Percentiles rank a stretch among this genome's conserved stretches.
phyloP scores from a whole-genome alignment of 2,113 vertebrate genomes.

The Noturus placidus region DNA sequence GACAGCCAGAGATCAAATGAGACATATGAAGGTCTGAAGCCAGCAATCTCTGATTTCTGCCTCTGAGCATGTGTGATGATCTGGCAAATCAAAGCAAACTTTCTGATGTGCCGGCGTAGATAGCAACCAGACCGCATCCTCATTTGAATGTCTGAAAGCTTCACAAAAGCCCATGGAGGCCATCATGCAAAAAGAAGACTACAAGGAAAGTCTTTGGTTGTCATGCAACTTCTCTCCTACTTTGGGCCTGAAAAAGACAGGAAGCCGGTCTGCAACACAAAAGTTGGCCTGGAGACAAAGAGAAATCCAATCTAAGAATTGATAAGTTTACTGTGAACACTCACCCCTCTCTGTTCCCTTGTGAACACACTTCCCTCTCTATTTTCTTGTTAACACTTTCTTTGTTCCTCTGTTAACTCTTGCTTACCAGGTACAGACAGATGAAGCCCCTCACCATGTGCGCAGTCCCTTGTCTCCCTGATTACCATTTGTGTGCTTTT shows the following conservation, averaged over 20 bases:
- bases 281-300: slow-evolving; percentile 21
- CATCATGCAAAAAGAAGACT: slow-evolving; percentile 17
- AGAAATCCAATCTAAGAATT: not conserved
- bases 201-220: slow-evolving; percentile 9
- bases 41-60: slow-evolving; percentile 53
- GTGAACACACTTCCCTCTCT: too few species aligned
- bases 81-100: slow-evolving; percentile 53
- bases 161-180: slow-evolving; percentile 41
- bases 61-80: slow-evolving; percentile 47
- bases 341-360: too few species aligned
- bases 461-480: too few species aligned
- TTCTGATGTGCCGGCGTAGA: slow-evolving; percentile 48
- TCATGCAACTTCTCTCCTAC: slow-evolving; percentile 12
- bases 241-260: slow-evolving; percentile 15
- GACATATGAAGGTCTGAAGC: slow-evolving; percentile 52
- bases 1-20: slow-evolving; percentile 49
- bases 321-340: too few species aligned
- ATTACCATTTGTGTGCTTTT: too few species aligned
- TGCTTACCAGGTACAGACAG: too few species aligned
- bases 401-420: too few species aligned
- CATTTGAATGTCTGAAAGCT: slow-evolving; percentile 38
- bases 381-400: too few species aligned
- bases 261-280: slow-evolving; percentile 2
- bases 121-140: slow-evolving; percentile 41
- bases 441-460: too few species aligned